These are phyloP conservation scores for Sphyrna mokarran DNA, from an alignment of 2,113 vertebrate genomes.

Conservation along the genomic window DNA sequence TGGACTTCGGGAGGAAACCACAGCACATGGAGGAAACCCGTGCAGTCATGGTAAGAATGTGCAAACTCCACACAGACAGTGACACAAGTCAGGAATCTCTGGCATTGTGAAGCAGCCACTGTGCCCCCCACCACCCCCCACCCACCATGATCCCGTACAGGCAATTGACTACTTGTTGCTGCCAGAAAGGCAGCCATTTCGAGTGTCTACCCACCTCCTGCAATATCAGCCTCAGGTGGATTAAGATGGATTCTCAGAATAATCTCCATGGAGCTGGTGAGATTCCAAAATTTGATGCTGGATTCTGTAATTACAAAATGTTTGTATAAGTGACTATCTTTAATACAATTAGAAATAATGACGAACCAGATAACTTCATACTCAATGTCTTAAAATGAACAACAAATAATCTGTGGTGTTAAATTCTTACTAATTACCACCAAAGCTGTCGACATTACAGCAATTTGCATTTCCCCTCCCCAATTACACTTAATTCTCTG, in stretches of 20 bases:
- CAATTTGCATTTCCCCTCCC: background rate
- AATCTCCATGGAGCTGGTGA: background rate
- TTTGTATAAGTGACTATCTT: background rate
- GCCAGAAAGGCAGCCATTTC: no score
- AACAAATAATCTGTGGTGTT: background rate
- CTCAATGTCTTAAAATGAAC: background rate
- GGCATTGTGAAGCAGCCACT: no score
- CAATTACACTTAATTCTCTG: conserved; percentile 18
- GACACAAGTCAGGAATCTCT: no score
- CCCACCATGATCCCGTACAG: no score
- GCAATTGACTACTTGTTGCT: no score
- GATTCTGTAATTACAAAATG: background rate
- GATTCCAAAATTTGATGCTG: background rate
- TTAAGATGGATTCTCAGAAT: background rate
- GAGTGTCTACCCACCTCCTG: no score
- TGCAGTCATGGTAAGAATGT: no score
- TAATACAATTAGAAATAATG: background rate
- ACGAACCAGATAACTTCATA: background rate
- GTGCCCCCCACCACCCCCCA: no score
- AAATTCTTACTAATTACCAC: conserved; percentile 22
- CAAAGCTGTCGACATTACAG: conserved; percentile 21
- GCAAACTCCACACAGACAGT: no score
- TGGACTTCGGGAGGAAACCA: no score
- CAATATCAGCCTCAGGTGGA: background rate
- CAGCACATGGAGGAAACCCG: no score